Base-by-base conservation (phyloP, 1,140 invertebrate species). In the Drosophila littoralis region DNA sequence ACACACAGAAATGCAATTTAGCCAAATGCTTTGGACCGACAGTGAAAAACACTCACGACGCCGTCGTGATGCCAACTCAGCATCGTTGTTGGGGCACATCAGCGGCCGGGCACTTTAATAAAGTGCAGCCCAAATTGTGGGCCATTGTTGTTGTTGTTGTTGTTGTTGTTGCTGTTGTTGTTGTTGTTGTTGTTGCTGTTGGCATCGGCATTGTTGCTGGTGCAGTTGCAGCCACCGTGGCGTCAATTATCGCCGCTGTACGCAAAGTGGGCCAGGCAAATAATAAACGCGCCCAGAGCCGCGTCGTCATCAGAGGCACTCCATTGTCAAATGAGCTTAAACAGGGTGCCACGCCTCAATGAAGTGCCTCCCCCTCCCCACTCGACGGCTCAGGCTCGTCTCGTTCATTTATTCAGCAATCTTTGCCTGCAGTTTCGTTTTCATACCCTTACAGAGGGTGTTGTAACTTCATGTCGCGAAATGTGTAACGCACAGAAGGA, bases 301-400 rank as follows among this genome's bases (percentile, higher is more conserved):
- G 40, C 64, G 45, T 35, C 61, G 28, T 51, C 69, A n/a, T 32
- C 75, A 59, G 79, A 81, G 66, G 63, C 76, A 79, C 79, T 86
- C 68, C 83, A 86, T 88, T 86, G 83, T 86, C 79, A 88, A 88
- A 86, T 88, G 83, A 88, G 83, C 84, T 83, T 77, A 88, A 86
- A 55, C 76, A 79, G 57, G 35, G 35, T 73, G 79, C 82, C 82
- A 69, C 75, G 60, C 57, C 43, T 66, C 61, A 35, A 60, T 48
- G 59, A 70, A 50, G 36, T 63, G 50, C 22, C 33, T 36, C 28
- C 17, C 1, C n/a, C 17, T 15, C 43, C 7, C 64, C 17, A 7
- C 54, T 60, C 35, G 2, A 28, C 13, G 13, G 42, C 17, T 60
- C 15, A 5, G 4, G 22, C 4, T 22, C 46, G 32, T 35, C 43